phyloP scores from a whole-genome alignment of 35 echinoderm and acorn worm species.

The Ophiothrix spiculata region DNA sequence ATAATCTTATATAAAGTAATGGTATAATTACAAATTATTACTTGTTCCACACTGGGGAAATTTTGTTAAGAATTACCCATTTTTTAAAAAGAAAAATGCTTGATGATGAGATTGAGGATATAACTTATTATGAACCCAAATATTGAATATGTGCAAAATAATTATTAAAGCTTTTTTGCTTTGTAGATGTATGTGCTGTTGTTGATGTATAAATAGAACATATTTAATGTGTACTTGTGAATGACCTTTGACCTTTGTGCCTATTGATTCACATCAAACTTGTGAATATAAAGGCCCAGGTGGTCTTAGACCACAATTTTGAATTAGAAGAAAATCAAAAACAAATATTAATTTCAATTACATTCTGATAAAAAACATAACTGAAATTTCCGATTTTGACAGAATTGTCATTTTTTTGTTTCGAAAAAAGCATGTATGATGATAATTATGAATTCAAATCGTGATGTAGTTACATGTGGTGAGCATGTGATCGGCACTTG shows the following conservation, averaged over 20 bases:
- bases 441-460: no score
- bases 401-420: no score
- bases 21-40: no score
- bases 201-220: conserved; percentile 1
- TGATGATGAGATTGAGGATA: neutral
- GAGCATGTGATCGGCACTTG: no score
- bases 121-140: neutral
- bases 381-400: neutral
- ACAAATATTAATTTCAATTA: neutral
- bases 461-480: no score
- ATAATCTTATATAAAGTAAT: neutral
- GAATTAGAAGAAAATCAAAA: neutral
- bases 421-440: no score
- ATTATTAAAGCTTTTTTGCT: conserved; percentile 2
- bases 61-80: neutral
- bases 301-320: neutral
- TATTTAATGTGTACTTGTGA: conserved; percentile 7
- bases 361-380: neutral
- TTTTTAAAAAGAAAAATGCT: neutral
- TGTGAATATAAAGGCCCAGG: neutral
- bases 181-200: conserved; percentile 1
- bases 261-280: neutral
- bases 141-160: conserved; percentile 7
- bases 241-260: conserved; percentile 14
- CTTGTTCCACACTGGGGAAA: neutral